These are phyloP conservation scores for Himalopsyche tibetana DNA, from an alignment of 2,888 invertebrate species.

Conservation along the genomic window DNA sequence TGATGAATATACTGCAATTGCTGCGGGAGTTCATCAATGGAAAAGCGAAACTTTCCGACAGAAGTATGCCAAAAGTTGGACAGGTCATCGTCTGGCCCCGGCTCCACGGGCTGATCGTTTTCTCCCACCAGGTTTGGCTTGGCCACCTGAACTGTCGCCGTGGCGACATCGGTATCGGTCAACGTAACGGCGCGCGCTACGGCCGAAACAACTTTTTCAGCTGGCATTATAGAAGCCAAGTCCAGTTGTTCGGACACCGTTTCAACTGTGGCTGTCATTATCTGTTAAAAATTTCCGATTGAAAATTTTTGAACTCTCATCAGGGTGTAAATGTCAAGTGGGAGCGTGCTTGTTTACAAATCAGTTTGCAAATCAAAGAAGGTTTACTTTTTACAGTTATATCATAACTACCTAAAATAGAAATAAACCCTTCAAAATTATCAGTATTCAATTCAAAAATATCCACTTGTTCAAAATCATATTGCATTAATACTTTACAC, in stretches of 20 bases:
- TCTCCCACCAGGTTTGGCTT: conserved; percentile 87
- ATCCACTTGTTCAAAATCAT: too few relatives aligned
- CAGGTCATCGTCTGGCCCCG: conserved; percentile 84
- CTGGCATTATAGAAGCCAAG: conserved; percentile 89
- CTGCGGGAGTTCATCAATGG: conserved; percentile 91
- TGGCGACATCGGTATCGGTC: conserved; percentile 92
- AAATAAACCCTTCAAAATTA: too few relatives aligned
- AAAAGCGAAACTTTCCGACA: conserved; percentile 94
- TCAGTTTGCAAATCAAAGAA: conserved; percentile 53
- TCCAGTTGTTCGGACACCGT: conserved; percentile 94
- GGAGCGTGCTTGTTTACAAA: conserved; percentile 54
- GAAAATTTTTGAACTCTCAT: conserved; percentile 44
- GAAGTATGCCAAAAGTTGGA: conserved; percentile 95
- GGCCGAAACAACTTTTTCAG: conserved; percentile 85
- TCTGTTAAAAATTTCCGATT: conserved; percentile 75
- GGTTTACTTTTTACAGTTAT: conserved; percentile 1
- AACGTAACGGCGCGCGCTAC: conserved; percentile 91
- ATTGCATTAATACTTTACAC: too few relatives aligned
- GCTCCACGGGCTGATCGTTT: conserved; percentile 83
- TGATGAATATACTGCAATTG: conserved; percentile 96
- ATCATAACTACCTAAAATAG: too few relatives aligned
- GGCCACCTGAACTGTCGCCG: conserved; percentile 82
- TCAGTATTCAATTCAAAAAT: too few relatives aligned
- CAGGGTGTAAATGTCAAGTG: background rate
- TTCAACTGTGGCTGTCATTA: conserved; percentile 97